Percentiles rank a stretch among this genome's conserved stretches.
Conservation (phyloP, 2,888 invertebrate species). For the Trissoscelio sp. region DNA sequence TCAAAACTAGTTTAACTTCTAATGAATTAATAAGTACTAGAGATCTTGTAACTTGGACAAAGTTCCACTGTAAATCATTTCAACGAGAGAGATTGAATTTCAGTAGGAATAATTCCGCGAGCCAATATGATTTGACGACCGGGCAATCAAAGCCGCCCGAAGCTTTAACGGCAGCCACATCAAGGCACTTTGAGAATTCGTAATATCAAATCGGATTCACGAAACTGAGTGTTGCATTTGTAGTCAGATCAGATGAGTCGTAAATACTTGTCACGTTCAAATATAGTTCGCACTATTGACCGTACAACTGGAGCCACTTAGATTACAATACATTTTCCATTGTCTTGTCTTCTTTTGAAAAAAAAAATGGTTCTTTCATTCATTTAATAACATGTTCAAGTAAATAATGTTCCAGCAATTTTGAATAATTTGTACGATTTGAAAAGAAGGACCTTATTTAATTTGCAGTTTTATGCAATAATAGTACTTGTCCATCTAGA, state of each 20-base stretch:
- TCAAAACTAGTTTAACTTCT: conserved; percentile 35
- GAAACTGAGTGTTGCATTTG: conserved; percentile 43
- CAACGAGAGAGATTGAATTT: conserved; percentile 47
- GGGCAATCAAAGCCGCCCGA: conserved; percentile 49
- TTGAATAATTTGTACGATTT: too few species aligned
- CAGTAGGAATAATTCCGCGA: conserved; percentile 54
- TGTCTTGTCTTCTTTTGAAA: too few species aligned
- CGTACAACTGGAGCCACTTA: not conserved
- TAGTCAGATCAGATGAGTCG: conserved; percentile 18
- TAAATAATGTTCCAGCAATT: too few species aligned
- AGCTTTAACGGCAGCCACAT: conserved; percentile 37
- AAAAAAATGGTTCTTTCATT: too few species aligned
- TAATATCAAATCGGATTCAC: conserved; percentile 40
- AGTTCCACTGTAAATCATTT: conserved; percentile 47
- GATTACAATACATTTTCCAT: too few species aligned
- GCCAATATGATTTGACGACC: conserved; percentile 58
- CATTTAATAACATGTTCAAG: too few species aligned
- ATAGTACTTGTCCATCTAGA: too few species aligned
- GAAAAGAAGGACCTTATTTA: too few species aligned
- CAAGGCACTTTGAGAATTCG: conserved; percentile 61
- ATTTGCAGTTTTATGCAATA: too few species aligned
- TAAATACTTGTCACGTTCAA: conserved; percentile 36
- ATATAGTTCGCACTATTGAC: not conserved
- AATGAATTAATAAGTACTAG: conserved; percentile 54
- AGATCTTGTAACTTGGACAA: conserved; percentile 30